phyloP scores from a whole-genome alignment of 2,797 vertebrate species.

The Gymnothorax javanicus region DNA sequence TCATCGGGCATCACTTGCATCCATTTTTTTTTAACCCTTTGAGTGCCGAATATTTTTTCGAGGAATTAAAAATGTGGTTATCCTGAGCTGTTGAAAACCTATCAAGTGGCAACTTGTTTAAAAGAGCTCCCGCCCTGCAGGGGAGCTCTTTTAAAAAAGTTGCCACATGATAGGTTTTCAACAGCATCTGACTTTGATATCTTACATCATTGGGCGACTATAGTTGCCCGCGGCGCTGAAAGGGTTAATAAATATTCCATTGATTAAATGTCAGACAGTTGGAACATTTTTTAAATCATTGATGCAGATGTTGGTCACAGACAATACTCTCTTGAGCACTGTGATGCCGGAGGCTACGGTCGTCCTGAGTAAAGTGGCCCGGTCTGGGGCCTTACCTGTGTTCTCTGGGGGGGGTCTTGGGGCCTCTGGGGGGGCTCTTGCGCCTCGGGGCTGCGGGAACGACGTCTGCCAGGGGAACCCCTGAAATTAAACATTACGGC shows the following conservation, averaged over 20 bases:
- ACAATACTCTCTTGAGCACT: neutral
- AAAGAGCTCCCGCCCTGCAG: too few species aligned
- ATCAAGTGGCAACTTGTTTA: too few species aligned
- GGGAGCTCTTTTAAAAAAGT: too few species aligned
- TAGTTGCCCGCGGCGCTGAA: too few species aligned
- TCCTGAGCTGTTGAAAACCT: too few species aligned
- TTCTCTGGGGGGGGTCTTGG: slow-evolving; percentile 82
- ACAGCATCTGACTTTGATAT: too few species aligned
- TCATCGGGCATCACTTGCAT: neutral
- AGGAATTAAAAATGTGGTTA: too few species aligned
- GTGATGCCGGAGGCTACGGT: neutral
- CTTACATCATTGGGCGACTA: too few species aligned
- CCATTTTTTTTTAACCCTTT: neutral
- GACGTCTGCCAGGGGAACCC: slow-evolving; percentile 87
- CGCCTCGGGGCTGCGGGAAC: slow-evolving; percentile 78
- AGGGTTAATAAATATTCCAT: neutral
- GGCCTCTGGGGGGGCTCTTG: slow-evolving; percentile 76
- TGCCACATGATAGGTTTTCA: too few species aligned
- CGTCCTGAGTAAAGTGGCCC: neutral
- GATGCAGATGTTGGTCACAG: neutral
- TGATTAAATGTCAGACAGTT: neutral
- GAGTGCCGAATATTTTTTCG: too few species aligned
- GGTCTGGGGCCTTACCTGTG: slow-evolving; percentile 70
- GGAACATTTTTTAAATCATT: neutral
- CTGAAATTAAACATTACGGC: slow-evolving; percentile 49